Percentiles rank a stretch among this genome's conserved stretches.
Evolutionary conservation across 2,797 vertebrate genomes (phyloP).

Genomic region (Sebastes flavidus): DNA sequence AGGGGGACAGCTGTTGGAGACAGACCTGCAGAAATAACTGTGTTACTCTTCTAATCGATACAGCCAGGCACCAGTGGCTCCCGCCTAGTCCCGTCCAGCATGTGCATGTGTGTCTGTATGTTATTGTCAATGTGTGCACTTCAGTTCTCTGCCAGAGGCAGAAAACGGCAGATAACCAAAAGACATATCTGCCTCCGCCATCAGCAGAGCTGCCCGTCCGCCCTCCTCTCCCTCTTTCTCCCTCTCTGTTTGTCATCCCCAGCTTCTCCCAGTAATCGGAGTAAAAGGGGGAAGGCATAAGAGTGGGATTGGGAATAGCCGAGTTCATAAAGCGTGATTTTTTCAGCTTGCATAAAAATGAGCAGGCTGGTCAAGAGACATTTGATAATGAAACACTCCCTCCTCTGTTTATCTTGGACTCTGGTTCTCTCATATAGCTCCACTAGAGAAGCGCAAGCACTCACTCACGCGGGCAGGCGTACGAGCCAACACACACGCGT

Average conservation of each 20-base stretch:
- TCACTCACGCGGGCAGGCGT: not conserved
- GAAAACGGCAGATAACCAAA: slow-evolving; percentile 65
- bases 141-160: slow-evolving; percentile 48
- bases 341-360: slow-evolving; percentile 25
- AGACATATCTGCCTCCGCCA: slow-evolving; percentile 62
- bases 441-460: not conserved
- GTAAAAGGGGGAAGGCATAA: not conserved
- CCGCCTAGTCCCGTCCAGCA: slow-evolving; percentile 48
- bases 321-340: slow-evolving; percentile 40
- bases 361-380: slow-evolving; percentile 25
- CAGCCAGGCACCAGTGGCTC: slow-evolving; percentile 75
- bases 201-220: slow-evolving; percentile 45
- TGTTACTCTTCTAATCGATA: slow-evolving; percentile 80
- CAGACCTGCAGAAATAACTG: slow-evolving; percentile 79
- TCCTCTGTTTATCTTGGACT: slow-evolving; percentile 33
- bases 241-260: slow-evolving; percentile 32
- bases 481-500: not conserved
- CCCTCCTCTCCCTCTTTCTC: not conserved
- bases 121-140: slow-evolving; percentile 30
- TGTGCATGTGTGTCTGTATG: not conserved
- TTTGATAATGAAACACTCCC: slow-evolving; percentile 49
- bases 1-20: slow-evolving; percentile 70
- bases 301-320: not conserved
- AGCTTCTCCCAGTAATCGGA: slow-evolving; percentile 27
- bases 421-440: slow-evolving; percentile 5